A percentile compares a stretch with the other conserved stretches of the same genome.
Conservation (phyloP, 2,888 invertebrate species). For the Xestoiulus laeticollis region DNA sequence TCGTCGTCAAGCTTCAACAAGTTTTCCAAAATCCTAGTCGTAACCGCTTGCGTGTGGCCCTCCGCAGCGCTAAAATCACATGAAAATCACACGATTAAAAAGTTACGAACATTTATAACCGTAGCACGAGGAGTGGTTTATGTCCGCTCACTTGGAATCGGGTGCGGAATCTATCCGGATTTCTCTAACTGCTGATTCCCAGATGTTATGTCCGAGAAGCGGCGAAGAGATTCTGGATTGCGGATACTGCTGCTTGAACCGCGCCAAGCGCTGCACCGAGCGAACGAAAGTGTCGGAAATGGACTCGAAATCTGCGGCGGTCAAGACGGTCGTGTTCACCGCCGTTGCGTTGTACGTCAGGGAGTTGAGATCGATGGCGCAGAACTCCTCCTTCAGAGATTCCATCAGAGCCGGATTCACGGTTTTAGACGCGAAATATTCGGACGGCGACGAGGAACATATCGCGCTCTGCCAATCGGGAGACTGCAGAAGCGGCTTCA, state of each 20-base stretch:
- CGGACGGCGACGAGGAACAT: neutral
- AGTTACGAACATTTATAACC: too few relatives aligned
- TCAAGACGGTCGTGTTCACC: neutral
- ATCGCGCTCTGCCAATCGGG: neutral
- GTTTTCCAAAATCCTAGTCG: neutral
- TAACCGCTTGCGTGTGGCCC: neutral
- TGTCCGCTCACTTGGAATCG: neutral
- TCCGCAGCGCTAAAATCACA: neutral
- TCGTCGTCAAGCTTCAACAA: neutral
- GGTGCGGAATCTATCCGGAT: neutral
- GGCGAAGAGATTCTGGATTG: neutral
- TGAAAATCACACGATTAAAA: too few relatives aligned
- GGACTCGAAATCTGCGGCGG: neutral
- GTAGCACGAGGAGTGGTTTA: too few relatives aligned
- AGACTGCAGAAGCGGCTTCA: constrained; percentile 27
- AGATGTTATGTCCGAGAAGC: neutral
- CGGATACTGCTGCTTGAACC: neutral
- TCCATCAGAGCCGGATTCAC: neutral
- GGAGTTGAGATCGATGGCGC: neutral
- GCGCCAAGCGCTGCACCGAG: neutral
- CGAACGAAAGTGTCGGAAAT: neutral
- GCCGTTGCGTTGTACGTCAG: neutral
- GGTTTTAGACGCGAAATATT: neutral
- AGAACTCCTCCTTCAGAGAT: neutral
- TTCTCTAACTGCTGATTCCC: neutral